A percentile compares a stretch with the other conserved stretches of the same genome.
Conservation (phyloP, 2,113 vertebrate species). For the Canis aureus region DNA sequence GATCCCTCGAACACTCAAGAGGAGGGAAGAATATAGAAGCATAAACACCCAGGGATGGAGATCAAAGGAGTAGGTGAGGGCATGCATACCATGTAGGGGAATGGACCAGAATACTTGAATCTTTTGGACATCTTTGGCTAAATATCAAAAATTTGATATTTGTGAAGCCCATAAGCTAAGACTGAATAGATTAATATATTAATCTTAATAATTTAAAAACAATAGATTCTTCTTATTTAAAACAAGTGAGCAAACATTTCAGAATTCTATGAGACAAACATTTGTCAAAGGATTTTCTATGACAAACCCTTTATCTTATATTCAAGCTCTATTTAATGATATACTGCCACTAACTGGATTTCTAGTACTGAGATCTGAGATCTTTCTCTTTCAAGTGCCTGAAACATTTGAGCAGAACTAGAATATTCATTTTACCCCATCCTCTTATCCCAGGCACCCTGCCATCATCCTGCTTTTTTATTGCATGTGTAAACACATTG, state of each 20-base stretch:
- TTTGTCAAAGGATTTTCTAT: neutral
- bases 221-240: neutral
- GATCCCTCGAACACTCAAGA: neutral
- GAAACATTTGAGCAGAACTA: neutral
- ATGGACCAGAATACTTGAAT: neutral
- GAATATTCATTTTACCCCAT: neutral
- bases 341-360: neutral
- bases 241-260: neutral
- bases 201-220: neutral
- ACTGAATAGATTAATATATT: neutral
- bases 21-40: neutral
- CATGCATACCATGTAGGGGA: no score
- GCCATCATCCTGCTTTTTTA: neutral
- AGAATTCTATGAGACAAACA: neutral
- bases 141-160: neutral
- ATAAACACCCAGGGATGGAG: neutral
- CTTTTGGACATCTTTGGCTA: neutral
- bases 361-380: neutral
- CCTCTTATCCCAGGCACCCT: neutral
- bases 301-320: neutral
- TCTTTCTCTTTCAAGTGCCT: neutral
- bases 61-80: neutral
- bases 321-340: neutral
- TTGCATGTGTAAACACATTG: fast-evolving
- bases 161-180: neutral